Conservation (phyloP, 2,113 vertebrate genomes). For the Ginglymostoma cirratum region DNA sequence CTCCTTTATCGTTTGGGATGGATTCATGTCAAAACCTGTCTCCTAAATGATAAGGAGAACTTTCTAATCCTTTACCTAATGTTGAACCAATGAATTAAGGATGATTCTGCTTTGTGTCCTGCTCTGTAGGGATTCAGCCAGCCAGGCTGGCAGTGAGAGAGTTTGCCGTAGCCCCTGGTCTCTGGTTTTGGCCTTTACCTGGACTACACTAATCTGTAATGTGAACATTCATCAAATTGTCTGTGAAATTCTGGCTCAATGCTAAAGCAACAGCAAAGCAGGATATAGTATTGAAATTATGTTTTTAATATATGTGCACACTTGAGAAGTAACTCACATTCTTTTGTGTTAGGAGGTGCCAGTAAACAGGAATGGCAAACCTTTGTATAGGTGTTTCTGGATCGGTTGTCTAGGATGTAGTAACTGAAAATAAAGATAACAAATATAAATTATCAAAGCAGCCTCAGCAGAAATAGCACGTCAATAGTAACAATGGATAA, state of each 20-base stretch:
- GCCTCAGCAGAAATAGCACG: not conserved
- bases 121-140: not conserved
- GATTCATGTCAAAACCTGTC: not conserved
- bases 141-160: not conserved
- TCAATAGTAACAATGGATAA: not conserved
- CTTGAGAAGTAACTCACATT: conserved; percentile 70
- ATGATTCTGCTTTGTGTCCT: not conserved
- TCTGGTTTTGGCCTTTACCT: not conserved
- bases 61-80: not conserved
- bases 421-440: conserved; percentile 60
- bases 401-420: conserved; percentile 87
- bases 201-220: not conserved
- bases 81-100: not conserved
- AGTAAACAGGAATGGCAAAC: conserved; percentile 91
- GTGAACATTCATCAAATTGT: not conserved
- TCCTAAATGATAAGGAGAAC: not conserved
- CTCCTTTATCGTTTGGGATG: too few species aligned
- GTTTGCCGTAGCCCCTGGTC: not conserved
- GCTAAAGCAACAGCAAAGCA: not conserved
- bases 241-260: not conserved
- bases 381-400: conserved; percentile 87
- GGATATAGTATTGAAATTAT: not conserved
- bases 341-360: conserved; percentile 84
- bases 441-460: conserved; percentile 39
- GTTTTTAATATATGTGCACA: not conserved